Base-by-base conservation (phyloP, 2,113 vertebrate species). In the Eleginops maclovinus region DNA sequence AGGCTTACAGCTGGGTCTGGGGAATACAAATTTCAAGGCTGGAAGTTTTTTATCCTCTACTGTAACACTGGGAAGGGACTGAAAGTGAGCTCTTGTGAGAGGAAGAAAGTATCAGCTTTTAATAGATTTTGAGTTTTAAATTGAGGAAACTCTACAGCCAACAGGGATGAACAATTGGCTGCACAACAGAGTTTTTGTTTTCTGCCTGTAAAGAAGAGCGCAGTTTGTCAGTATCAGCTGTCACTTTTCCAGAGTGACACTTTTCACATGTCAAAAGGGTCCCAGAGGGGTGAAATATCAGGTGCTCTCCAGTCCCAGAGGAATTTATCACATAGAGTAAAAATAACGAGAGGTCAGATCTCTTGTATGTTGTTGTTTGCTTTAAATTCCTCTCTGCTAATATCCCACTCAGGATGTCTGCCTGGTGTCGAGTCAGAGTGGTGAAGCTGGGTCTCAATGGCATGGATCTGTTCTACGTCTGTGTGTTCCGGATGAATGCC, bases 1-100 rank as follows among this genome's bases (percentile, higher is more conserved):
- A 91, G 83, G 88, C 74, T 94, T 93, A 92, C 92, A 83, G 55
- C 19, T 22, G 60, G 70, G 82, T 87, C 87, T 56, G 75, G 72
- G 68, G 85, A 81, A 83, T 68, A 82, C 50, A 43, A 58, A 74
- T 81, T 64, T 70, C 81, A 87, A 80, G 58, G 62, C 17, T 7
- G 10, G 49, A 84, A 64, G 49, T 21, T 75, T 70, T 79, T 87
- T 70, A 83, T 64, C 50, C 31, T 59, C 28, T 36, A 49, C 69
- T 79, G 22, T 66, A 70, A 28, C 1, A 1, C 13, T 43, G 51
- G n/a, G 36, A 36, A 55, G 56, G 13, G 49, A 28, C 28, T 59
- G 26, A 47, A 65, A 50, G 12, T 71, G 11, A 75, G 28, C 60
- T 43, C 28, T 68, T 67, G 9, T 40, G 50, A 2, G 1, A 7